Conservation (phyloP, 2,888 invertebrate genomes). For the Lottia scabra region DNA sequence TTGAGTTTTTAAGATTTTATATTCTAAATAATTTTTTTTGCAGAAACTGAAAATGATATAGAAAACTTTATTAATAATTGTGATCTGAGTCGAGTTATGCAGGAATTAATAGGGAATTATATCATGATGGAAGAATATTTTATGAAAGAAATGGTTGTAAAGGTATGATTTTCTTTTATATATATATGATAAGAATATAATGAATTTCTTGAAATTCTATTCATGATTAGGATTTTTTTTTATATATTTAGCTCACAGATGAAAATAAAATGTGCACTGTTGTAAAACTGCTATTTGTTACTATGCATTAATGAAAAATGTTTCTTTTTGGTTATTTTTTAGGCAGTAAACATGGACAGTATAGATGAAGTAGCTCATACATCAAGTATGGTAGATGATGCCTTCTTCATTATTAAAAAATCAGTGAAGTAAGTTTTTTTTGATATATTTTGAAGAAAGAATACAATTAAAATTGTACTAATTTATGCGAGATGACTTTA, state of each 20-base stretch:
- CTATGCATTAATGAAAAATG: no score
- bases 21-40: no score
- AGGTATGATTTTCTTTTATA: slow-evolving; percentile 76
- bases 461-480: no score
- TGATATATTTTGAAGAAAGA: no score
- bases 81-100: slow-evolving; percentile 69
- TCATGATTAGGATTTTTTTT: no score
- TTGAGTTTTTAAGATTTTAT: no score
- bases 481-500: no score
- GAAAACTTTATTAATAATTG: slow-evolving; percentile 80
- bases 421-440: slow-evolving; percentile 79
- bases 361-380: slow-evolving; percentile 72
- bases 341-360: slow-evolving; percentile 70
- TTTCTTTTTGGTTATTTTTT: slow-evolving; percentile 16
- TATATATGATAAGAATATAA: no score
- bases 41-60: slow-evolving; percentile 57
- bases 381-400: slow-evolving; percentile 96
- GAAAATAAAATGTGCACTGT: no score
- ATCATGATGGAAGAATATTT: slow-evolving; percentile 93
- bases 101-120: slow-evolving; percentile 83
- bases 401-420: slow-evolving; percentile 96
- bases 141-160: slow-evolving; percentile 92
- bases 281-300: no score
- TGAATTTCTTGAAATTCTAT: no score
- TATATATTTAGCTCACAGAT: no score